Percentiles rank a stretch among this genome's conserved stretches.
Conservation (phyloP, 2,888 invertebrate species). For the Mycalesis mineus region DNA sequence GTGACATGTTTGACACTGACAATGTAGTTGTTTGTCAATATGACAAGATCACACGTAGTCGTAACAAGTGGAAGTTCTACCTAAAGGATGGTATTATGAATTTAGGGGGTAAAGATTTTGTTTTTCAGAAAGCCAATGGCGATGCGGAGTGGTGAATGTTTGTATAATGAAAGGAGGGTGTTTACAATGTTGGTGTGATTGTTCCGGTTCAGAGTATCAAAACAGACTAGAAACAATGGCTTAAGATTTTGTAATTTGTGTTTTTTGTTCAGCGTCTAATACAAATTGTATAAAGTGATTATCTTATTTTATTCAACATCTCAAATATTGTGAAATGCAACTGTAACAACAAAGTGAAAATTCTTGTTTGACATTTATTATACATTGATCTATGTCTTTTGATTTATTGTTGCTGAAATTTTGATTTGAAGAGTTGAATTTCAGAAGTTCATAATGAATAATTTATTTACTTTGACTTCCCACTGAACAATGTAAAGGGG, state of each 20-base stretch:
- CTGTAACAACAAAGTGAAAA: too few species aligned
- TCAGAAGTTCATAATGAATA: too few species aligned
- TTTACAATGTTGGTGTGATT: slow-evolving; percentile 46
- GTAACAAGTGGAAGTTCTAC: slow-evolving; percentile 99
- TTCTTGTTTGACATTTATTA: too few species aligned
- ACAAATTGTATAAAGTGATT: too few species aligned
- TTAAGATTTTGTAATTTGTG: not conserved
- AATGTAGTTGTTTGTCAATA: slow-evolving; percentile 99
- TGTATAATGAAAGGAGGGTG: slow-evolving; percentile 40
- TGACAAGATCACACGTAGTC: slow-evolving; percentile 99
- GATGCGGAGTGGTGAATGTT: slow-evolving; percentile 97
- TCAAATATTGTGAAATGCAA: too few species aligned
- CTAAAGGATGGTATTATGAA: slow-evolving; percentile 99
- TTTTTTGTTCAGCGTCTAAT: too few species aligned
- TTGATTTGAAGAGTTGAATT: too few species aligned
- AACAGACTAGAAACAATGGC: slow-evolving; percentile 44
- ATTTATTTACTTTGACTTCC: too few species aligned
- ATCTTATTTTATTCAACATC: too few species aligned
- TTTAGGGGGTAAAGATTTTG: slow-evolving; percentile 97
- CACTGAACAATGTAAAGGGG: too few species aligned
- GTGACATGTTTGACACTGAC: slow-evolving; percentile 98
- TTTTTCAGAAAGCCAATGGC: slow-evolving; percentile 98
- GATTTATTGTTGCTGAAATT: too few species aligned
- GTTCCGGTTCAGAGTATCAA: slow-evolving; percentile 44
- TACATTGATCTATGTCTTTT: too few species aligned